Base-by-base conservation (phyloP, 2,797 vertebrate species). In the Anguilla anguilla region DNA sequence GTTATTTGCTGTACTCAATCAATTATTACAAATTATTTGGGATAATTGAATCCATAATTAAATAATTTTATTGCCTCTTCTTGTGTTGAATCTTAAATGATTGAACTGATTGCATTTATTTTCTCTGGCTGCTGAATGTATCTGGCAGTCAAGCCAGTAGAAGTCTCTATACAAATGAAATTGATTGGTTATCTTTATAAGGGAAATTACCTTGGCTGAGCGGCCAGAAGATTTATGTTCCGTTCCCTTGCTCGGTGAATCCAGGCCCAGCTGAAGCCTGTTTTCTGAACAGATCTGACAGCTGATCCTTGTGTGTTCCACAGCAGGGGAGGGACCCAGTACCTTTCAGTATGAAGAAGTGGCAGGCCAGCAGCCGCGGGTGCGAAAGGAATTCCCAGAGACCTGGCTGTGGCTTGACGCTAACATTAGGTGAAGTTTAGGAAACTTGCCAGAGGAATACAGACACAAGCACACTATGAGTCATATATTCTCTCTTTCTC, bases 361-460 rank as follows among this genome's bases (percentile, higher is more conserved):
- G 0, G 28, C 77, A 19, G 0, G 31, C 2, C 35, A 6, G 25
- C 89, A 91, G 39, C 90, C 88, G 19, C 93, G 83, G 15, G 92
- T 96, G 87, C 95, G 97, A 85, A 94, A 91, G 28, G 88, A 95
- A 92, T 98, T 98, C 91, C 97, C 97, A 53, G 97, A 98, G 93
- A 98, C 98, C 3, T 98, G 98, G 98, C 94, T 99, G 84, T 99
- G 98, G 98, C 90, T 95, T 0, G 96, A 98, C 81, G 86, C 87
- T 51, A 90, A 94, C 86, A 96, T 91, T 9, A 92, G 97, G 98
- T 99, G 77, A 7, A 0, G 35, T 39, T n/a, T 25, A 46, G 53
- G 31, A 88, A 46, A 53, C 31, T 28, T 22, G 5, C 15, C 15
- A 22, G 22, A 3, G 51, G 17, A 25, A 84, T 39, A 10, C 9